Evolutionary conservation across 1,140 invertebrate species (phyloP), one percentile per base, ranked within the genome.

Genomic region (Meloidogyne hapla): DNA sequence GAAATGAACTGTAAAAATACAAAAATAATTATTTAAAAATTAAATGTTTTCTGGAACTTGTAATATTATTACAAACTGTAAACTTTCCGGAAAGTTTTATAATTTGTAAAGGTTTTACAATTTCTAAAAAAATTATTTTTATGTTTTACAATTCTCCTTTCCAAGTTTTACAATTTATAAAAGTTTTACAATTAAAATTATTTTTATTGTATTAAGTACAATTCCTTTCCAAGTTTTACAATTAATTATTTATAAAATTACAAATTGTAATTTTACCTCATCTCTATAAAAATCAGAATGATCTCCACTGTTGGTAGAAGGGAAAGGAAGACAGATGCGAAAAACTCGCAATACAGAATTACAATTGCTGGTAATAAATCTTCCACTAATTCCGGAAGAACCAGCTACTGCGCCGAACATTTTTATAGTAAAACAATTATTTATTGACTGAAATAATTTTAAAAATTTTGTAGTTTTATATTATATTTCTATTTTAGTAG

Each of bases 261-360:
- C 12, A 33, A 21, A 76, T 48, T 21, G 10, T 25, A 12, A 40
- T n/a, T 65, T 64, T 40, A 28, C 26, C 62, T 71, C 61, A 26
- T 42, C 40, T 69, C 62, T 48, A 26, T n/a, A 33, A 45, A 28
- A 23, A 63, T 33, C n/a, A 28, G 25, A 45, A 9, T 9, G 64
- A 12, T 25, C 26, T 48, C 21, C 48, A 63, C 13, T 65, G 65
- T 42, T 56, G 33, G 33, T 33, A n/a, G 48, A 56, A 56, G 70
- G 64, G 21, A 33, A 75, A 26, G 76, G 76, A 13, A 77, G 70
- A 48, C 76, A 77, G n/a, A 77, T 48, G 75, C 65, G 66, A 23
- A 77, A 77, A 65, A 77, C 64, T 18, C 76, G 76, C 8, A 77
- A 56, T 12, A 77, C n/a, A 9, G 76, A 28, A 64, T 77, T 69